Percentiles rank a stretch among this genome's conserved stretches.
phyloP scores from a whole-genome alignment of 1,140 invertebrate genomes.

The Camponotus pennsylvanicus region DNA sequence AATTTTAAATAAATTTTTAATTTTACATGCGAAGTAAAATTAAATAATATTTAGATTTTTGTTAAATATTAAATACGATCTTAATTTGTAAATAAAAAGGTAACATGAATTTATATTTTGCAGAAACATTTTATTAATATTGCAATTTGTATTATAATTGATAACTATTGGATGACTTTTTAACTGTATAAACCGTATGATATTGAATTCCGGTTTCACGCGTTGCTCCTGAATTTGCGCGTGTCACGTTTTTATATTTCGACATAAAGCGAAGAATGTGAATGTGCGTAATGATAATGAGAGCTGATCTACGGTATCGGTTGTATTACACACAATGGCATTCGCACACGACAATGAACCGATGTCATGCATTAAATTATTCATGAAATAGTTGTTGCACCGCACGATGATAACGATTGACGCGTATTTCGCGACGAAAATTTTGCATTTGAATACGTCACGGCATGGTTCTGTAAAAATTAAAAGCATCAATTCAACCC shows the following conservation, averaged over 20 bases:
- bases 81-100: neutral
- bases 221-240: neutral
- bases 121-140: neutral
- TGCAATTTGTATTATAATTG: neutral
- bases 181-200: neutral
- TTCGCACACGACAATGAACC: conserved; percentile 68
- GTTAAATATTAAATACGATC: neutral
- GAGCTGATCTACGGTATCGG: conserved; percentile 20
- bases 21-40: neutral
- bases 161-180: neutral
- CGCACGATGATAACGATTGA: conserved; percentile 49
- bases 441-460: conserved; percentile 51
- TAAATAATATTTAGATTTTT: neutral
- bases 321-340: conserved; percentile 59
- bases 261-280: conserved; percentile 36
- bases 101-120: neutral
- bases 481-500: conserved; percentile 12
- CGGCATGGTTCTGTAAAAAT: conserved; percentile 32
- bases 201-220: neutral
- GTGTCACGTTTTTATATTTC: conserved; percentile 19
- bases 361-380: conserved; percentile 72
- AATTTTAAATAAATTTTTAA: conserved; percentile 18
- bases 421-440: conserved; percentile 14
- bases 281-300: conserved; percentile 43
- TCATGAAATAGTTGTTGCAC: conserved; percentile 69